Base-by-base conservation (phyloP, 2,888 invertebrate species). In the Perithous albicinctus region DNA sequence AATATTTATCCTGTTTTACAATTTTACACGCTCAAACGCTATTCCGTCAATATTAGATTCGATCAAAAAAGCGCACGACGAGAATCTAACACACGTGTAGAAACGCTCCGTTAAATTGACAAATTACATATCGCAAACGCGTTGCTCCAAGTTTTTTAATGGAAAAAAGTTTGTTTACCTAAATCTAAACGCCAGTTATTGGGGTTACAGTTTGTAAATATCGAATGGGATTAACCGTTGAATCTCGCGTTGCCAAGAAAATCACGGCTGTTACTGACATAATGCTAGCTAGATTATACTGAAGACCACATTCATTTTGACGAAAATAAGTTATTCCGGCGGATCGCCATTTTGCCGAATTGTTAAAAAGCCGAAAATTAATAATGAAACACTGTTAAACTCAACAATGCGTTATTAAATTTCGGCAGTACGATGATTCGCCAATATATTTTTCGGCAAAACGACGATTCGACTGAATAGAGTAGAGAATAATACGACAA, bases 101-200 rank as follows among this genome's bases (percentile, higher is more conserved):
- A 82, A 82, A 78, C 56, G 64, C 35, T 82, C 23, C 54, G 26
- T 75, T 15, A 82, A 82, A 82, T 82, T 72, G 82, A 82, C 82
- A 81, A n/a, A 74, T 73, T 63, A 67, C 61, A 46, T 67, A 78
- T 20, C 66, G 56, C 56, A 2, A 70, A 69, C 38, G 41, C 41
- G 43, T 59, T 59, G 10, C 38, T 32, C 12, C 1, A 43, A 29
- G 0, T 70, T 59, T 0, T 70, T 59, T 0, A 15, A 76, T 10
- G n/a, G 7, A 29, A 67, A 48, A 2, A 59, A 63, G 1, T 43
- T 10, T 48, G 18, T 29, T 8, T 26, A 2, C 5, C 29, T 29
- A 4, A 59, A 41, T 75, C 32, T 48, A 70, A 75, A 59, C 54
- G 63, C 63, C 38, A 54, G 32, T 63, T 61, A 35, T 18, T n/a